These are phyloP conservation scores for Prionace glauca DNA, from an alignment of 2,797 vertebrate species.

Conservation along the genomic window DNA sequence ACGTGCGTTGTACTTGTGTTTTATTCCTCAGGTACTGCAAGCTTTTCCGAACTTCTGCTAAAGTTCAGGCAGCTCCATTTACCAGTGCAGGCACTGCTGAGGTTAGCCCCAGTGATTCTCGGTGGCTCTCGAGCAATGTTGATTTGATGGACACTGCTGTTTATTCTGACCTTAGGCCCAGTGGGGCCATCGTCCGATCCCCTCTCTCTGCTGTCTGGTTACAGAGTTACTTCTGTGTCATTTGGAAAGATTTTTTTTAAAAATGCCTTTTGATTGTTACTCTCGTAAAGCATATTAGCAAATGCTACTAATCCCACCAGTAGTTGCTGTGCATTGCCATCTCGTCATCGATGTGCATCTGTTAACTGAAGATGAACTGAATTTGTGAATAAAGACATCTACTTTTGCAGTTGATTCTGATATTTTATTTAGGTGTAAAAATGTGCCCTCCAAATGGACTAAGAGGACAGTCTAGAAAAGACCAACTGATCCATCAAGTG, in stretches of 20 bases:
- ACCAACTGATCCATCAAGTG: background rate
- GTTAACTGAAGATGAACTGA: background rate
- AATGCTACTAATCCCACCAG: background rate
- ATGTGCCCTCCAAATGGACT: background rate
- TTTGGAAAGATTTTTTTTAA: background rate
- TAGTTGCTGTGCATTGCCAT: background rate
- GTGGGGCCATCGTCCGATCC: background rate
- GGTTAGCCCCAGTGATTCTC: conserved; percentile 74
- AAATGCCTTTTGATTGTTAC: background rate
- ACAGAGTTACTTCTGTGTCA: background rate
- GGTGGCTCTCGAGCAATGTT: conserved; percentile 62
- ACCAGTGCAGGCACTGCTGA: conserved; percentile 76
- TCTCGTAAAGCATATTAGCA: background rate
- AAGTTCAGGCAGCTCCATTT: conserved; percentile 71
- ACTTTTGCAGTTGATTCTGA: conserved; percentile 21
- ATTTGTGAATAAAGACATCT: conserved; percentile 29
- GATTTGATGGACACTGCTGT: conserved; percentile 47
- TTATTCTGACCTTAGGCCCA: background rate
- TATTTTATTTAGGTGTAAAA: background rate
- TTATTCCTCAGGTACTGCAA: conserved; percentile 64
- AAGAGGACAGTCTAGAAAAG: background rate
- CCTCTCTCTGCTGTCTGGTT: background rate
- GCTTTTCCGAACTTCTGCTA: conserved; percentile 74
- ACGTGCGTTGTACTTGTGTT: background rate
- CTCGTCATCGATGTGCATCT: background rate